A percentile compares a stretch with the other conserved stretches of the same genome.
Evolutionary conservation across 2,797 vertebrate species (phyloP).

Genomic region (Oryzias dopingdopingensis): DNA sequence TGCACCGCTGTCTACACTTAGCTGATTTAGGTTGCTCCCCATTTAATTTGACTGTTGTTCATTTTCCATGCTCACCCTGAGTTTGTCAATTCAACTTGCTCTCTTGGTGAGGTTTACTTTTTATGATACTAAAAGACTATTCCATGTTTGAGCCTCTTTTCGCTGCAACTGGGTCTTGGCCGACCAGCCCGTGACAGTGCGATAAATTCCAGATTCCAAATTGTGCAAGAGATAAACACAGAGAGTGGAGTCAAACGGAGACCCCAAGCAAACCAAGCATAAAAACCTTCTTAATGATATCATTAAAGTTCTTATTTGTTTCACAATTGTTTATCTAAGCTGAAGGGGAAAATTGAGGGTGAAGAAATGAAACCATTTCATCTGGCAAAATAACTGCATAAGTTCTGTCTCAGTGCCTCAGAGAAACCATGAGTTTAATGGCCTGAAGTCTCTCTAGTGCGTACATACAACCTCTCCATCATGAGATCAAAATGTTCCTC

Average conservation of each 20-base stretch:
- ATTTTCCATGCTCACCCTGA: too few species aligned
- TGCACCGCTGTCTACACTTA: too few species aligned
- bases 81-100: too few species aligned
- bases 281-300: slow-evolving; percentile 41
- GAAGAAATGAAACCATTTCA: slow-evolving; percentile 39
- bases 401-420: slow-evolving; percentile 28
- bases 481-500: slow-evolving; percentile 19
- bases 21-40: too few species aligned
- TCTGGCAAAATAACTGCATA: slow-evolving; percentile 30
- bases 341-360: slow-evolving; percentile 23
- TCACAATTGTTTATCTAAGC: slow-evolving; percentile 44
- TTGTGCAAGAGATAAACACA: slow-evolving; percentile 1
- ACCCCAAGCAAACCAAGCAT: slow-evolving; percentile 20
- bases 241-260: slow-evolving; percentile 5
- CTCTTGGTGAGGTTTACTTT: too few species aligned
- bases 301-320: slow-evolving; percentile 38
- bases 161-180: too few species aligned
- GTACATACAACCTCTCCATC: background rate
- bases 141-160: too few species aligned
- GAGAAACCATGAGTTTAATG: slow-evolving; percentile 31
- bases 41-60: too few species aligned
- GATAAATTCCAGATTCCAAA: too few species aligned
- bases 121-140: too few species aligned
- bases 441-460: slow-evolving; percentile 31
- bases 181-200: too few species aligned